Percentiles rank a stretch among this genome's conserved stretches.
Evolutionary conservation across 2,113 vertebrate genomes (phyloP).

Genomic region (rat (Rattus norvegicus)): GRCr8 NC_086031.1:23708001-23708500

Average conservation of each 20-base stretch:
- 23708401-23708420: too few relatives aligned
- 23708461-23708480: neutral
- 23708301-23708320: neutral
- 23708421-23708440: neutral
- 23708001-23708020: neutral
- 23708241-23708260: neutral
- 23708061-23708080: neutral
- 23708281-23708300: neutral
- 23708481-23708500: neutral
- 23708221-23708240: neutral
- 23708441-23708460: neutral
- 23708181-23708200: neutral
- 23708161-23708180: neutral
- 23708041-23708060: neutral
- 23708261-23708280: neutral
- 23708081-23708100: neutral
- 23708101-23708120: neutral
- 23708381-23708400: neutral
- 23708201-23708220: neutral
- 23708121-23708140: neutral
- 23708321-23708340: neutral
- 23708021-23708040: neutral
- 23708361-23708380: neutral
- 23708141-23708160: too few relatives aligned
- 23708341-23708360: neutral